These are phyloP conservation scores for Turdus rufiventris DNA, from an alignment of 2,113 vertebrate species.

Conservation along the genomic window DNA sequence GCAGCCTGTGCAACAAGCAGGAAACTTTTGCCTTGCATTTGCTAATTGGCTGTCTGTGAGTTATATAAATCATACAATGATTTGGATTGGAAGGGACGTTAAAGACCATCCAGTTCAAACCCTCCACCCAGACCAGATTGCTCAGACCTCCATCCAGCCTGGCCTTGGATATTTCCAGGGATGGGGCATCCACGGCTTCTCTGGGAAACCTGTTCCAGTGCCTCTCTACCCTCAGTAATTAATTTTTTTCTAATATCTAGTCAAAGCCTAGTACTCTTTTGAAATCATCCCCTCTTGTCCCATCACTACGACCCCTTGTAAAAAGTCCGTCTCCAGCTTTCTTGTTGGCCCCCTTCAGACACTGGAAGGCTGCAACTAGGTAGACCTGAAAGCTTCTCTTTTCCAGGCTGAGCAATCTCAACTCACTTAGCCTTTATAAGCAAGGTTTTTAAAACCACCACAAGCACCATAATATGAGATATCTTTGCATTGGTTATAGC, in stretches of 20 bases:
- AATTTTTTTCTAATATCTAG: too few species aligned
- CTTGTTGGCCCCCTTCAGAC: background rate
- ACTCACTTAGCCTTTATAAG: background rate
- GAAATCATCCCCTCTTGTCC: background rate
- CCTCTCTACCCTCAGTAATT: background rate
- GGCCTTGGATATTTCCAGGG: background rate
- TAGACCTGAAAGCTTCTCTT: background rate
- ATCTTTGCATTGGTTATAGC: background rate
- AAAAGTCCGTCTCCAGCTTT: background rate
- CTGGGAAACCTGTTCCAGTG: background rate
- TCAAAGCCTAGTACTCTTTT: background rate
- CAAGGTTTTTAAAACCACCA: background rate
- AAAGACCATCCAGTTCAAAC: background rate
- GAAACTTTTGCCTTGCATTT: background rate
- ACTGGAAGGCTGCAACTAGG: background rate
- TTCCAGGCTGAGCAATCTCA: background rate
- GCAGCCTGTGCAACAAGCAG: background rate
- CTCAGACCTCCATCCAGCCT: background rate
- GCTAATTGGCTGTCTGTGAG: background rate
- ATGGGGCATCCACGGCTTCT: background rate
- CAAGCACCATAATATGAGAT: background rate
- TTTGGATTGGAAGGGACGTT: background rate
- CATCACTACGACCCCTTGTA: too few species aligned
- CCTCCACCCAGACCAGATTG: background rate
- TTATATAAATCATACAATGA: background rate